Conservation (phyloP, 2,113 vertebrate genomes). For the Tyto alba region DNA sequence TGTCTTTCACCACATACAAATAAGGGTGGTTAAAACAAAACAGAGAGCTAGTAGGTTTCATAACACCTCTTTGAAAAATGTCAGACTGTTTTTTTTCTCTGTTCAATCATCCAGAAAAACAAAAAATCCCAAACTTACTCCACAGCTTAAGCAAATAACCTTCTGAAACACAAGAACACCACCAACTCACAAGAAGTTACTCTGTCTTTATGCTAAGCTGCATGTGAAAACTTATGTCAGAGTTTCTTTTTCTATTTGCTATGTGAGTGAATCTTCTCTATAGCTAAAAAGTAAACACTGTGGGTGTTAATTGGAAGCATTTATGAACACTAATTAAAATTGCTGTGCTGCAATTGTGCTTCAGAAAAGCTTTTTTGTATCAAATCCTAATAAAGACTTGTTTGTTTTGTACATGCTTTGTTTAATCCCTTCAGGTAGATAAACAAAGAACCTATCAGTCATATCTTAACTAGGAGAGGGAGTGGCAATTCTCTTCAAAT, state of each 20-base stretch:
- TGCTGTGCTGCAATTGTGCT: not conserved
- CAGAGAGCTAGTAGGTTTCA: not conserved
- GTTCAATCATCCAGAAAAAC: not conserved
- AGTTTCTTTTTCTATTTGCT: not conserved
- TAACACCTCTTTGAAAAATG: not conserved
- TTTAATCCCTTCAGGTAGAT: constrained; percentile 11
- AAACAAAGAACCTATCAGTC: not conserved
- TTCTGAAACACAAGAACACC: not conserved
- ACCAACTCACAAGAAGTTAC: not conserved
- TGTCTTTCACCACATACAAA: not conserved
- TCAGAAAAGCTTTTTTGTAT: not conserved
- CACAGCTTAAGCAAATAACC: not conserved
- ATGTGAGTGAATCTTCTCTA: not conserved
- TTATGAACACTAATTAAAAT: constrained; percentile 14
- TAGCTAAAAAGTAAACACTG: not conserved
- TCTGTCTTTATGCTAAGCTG: not conserved
- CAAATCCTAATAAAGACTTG: constrained; percentile 1
- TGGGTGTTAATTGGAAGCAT: not conserved
- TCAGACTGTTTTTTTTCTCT: not conserved
- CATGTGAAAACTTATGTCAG: not conserved
- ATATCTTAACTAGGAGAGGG: not conserved
- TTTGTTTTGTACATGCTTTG: not conserved
- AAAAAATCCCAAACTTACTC: not conserved
- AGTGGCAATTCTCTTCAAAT: not conserved
- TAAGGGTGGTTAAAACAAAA: not conserved